These are phyloP conservation scores for Drosophila jambulina DNA, from an alignment of 1,140 invertebrate species.

Conservation along the genomic window DNA sequence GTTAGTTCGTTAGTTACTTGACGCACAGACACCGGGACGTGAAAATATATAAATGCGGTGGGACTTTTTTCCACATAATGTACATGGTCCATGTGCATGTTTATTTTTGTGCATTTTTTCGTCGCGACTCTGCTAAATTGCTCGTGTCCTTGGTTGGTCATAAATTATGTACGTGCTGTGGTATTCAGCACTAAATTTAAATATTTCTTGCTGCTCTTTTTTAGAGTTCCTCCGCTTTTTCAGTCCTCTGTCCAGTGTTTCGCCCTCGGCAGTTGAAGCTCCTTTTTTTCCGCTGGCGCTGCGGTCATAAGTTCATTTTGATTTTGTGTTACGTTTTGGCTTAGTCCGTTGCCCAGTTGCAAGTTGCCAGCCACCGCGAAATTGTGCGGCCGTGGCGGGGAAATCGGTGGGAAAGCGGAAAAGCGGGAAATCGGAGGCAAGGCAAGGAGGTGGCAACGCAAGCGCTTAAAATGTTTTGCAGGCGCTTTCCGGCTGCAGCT, in stretches of 20 bases:
- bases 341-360: constrained; percentile 69
- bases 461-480: constrained; percentile 79
- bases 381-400: constrained; percentile 29
- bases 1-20: constrained; percentile 72
- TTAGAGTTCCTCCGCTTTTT: constrained; percentile 30
- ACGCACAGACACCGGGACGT: constrained; percentile 20
- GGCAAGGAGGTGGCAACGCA: constrained; percentile 56
- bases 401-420: not conserved
- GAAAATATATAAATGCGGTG: constrained; percentile 29
- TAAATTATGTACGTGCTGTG: constrained; percentile 84
- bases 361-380: constrained; percentile 54
- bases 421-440: not conserved
- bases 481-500: constrained; percentile 74
- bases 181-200: constrained; percentile 84
- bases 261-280: constrained; percentile 38
- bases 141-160: constrained; percentile 82
- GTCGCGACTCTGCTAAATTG: constrained; percentile 76
- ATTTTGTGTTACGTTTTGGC: constrained; percentile 82
- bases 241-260: constrained; percentile 24
- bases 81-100: constrained; percentile 34
- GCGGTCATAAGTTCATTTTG: constrained; percentile 83
- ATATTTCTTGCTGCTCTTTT: constrained; percentile 62
- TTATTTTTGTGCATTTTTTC: constrained; percentile 53
- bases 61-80: constrained; percentile 49
- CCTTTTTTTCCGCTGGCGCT: constrained; percentile 49